Evolutionary conservation across 2,113 vertebrate species (phyloP).

Genomic region (Corythornis vintsioides): DNA sequence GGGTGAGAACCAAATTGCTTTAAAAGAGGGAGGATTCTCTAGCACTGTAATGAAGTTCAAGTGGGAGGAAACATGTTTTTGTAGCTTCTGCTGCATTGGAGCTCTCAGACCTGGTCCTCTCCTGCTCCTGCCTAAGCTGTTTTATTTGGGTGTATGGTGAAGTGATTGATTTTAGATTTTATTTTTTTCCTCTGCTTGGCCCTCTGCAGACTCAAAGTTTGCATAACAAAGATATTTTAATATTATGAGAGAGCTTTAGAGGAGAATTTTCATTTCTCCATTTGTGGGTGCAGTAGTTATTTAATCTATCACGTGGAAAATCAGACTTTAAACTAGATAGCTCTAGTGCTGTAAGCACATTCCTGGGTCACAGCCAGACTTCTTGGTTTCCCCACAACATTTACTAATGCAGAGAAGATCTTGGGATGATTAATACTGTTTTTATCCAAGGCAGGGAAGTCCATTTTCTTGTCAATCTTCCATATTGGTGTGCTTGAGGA

Average conservation of each 20-base stretch:
- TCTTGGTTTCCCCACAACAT: neutral
- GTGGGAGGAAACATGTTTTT: neutral
- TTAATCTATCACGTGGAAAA: neutral
- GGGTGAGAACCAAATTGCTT: neutral
- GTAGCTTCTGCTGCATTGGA: neutral
- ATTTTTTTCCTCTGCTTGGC: neutral
- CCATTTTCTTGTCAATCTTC: conserved; percentile 10
- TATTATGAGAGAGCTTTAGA: neutral
- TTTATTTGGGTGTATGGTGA: neutral
- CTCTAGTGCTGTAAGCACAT: neutral
- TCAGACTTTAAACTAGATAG: neutral
- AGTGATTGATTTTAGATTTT: neutral
- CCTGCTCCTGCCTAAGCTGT: neutral
- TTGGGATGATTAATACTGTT: neutral
- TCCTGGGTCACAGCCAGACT: neutral
- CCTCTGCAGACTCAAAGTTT: neutral
- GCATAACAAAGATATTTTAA: neutral
- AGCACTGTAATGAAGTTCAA: neutral
- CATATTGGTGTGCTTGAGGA: neutral
- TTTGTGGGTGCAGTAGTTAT: neutral
- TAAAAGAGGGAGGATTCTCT: neutral
- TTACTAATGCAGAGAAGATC: conserved; percentile 3
- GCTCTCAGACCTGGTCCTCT: neutral
- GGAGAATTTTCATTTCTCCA: neutral
- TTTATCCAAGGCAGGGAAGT: conserved; percentile 13